These are phyloP conservation scores for Alfaro cultratus DNA, from an alignment of 2,797 vertebrate species.

Conservation along the genomic window DNA sequence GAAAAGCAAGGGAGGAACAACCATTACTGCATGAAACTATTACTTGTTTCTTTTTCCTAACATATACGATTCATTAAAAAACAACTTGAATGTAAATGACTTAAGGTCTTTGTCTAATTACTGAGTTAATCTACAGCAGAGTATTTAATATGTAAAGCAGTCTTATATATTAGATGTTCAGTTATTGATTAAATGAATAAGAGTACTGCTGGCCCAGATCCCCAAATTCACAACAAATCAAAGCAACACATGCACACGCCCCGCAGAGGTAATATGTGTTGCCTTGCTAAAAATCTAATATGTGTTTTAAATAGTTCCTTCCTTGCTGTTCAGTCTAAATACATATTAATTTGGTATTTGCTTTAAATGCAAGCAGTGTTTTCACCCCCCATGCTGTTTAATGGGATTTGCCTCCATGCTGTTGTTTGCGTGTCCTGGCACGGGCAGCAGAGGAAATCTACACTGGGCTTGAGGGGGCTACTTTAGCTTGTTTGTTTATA, in stretches of 20 bases:
- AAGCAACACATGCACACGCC: not conserved
- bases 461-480: slow-evolving; percentile 57
- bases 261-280: slow-evolving; percentile 23
- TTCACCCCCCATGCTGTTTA: slow-evolving; percentile 58
- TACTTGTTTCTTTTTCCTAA: not conserved
- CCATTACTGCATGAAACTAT: not conserved
- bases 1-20: not conserved
- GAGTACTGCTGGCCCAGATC: slow-evolving; percentile 7
- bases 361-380: slow-evolving; percentile 59
- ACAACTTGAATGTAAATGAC: not conserved
- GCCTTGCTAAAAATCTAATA: slow-evolving; percentile 17
- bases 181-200: slow-evolving; percentile 21
- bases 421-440: slow-evolving; percentile 71
- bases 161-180: slow-evolving; percentile 9
- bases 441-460: slow-evolving; percentile 57
- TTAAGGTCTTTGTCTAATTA: not conserved
- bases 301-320: slow-evolving; percentile 45
- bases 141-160: slow-evolving; percentile 12
- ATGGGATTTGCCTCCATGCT: slow-evolving; percentile 56
- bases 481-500: slow-evolving; percentile 64
- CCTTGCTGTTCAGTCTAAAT: slow-evolving; percentile 51
- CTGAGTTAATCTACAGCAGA: slow-evolving; percentile 5
- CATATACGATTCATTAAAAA: not conserved
- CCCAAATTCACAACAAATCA: not conserved
- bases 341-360: slow-evolving; percentile 60